Percentiles rank a stretch among this genome's conserved stretches.
These are phyloP conservation scores for Lingula anatina DNA, from an alignment of 2,888 invertebrate genomes.

Conservation along the genomic window DNA sequence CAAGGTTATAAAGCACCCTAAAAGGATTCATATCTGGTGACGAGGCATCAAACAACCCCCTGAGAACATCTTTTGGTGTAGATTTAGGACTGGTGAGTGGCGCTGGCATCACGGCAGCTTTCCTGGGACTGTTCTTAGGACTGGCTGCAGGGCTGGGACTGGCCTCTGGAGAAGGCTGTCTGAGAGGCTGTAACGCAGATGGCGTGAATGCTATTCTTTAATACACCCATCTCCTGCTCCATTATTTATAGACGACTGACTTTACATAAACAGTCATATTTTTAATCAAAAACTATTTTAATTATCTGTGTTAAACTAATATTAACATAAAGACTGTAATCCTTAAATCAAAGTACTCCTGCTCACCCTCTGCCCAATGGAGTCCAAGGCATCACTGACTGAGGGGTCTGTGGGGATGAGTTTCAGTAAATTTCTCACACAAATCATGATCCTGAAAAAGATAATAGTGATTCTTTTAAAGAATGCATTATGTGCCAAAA, in stretches of 20 bases:
- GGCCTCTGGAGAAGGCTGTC: slow-evolving; percentile 24
- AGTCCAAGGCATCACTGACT: slow-evolving; percentile 52
- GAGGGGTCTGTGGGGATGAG: slow-evolving; percentile 55
- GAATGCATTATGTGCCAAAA: background rate
- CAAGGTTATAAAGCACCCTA: slow-evolving; percentile 54
- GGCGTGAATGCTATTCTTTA: too few relatives aligned
- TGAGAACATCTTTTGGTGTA: slow-evolving; percentile 41
- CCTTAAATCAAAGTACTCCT: too few relatives aligned
- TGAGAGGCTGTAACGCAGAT: slow-evolving; percentile 14
- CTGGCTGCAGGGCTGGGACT: slow-evolving; percentile 38
- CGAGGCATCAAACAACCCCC: slow-evolving; percentile 46
- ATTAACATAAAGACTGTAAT: too few relatives aligned
- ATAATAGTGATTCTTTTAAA: too few relatives aligned
- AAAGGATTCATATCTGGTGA: slow-evolving; percentile 51
- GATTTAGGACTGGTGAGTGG: slow-evolving; percentile 18
- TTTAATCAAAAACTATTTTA: too few relatives aligned
- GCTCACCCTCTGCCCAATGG: slow-evolving; percentile 45
- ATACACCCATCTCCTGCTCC: too few relatives aligned
- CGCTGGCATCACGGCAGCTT: slow-evolving; percentile 15
- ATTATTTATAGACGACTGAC: too few relatives aligned
- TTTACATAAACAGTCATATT: too few relatives aligned
- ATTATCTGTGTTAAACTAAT: too few relatives aligned
- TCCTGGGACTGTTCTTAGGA: slow-evolving; percentile 38
- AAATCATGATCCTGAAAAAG: slow-evolving; percentile 43
- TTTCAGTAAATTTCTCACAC: slow-evolving; percentile 52